Evolutionary conservation across 2,888 invertebrate genomes (phyloP), one percentile per base, ranked within the genome.

Genomic region (Gastrophysa polygoni): DNA sequence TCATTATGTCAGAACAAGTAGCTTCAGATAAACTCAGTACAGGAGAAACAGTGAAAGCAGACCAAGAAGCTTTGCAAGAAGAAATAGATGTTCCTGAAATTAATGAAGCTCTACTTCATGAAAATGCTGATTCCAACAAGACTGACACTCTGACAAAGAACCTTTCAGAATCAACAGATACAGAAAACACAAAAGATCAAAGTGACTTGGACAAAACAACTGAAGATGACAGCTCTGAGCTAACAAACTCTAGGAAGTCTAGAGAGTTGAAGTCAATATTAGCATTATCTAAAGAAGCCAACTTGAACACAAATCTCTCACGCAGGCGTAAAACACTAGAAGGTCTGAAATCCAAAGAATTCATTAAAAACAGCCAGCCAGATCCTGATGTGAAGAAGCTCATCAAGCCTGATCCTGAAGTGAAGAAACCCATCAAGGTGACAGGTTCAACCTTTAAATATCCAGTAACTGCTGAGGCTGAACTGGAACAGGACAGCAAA

Each of bases 241-340:
- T 61, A 68, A 57, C 66, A 62, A 67, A 64, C 55, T 56, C 51
- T 20, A 68, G 63, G 51, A 64, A 52, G 32, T 73, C 73, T 50
- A 70, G 73, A 61, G 90, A 90, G 76, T 80, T 89, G 59, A 83
- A 86, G 70, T 87, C 86, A 1, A 79, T 90, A 20, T 85, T 89
- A 66, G 87, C 87, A 28, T 85, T 89, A 11, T 87, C 89, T 20
- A 89, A 86, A 75, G 89, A 89, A 73, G 89, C 90, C 0, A 88
- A 89, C 75, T 85, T 90, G 34, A 80, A 82, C 34, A 76, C 84
- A 49, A 87, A 86, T 57, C 80, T 79, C 64, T 79, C 82, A 20
- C 82, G 81, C 66, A 80, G 83, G 57, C 82, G 82, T 67, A 86
- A 84, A 72, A 77, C 77, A 52, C 76, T 83, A 21, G 71, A 82